These are phyloP conservation scores for Lithophane leautieri DNA, from an alignment of 2,888 invertebrate species.

Conservation along the genomic window DNA sequence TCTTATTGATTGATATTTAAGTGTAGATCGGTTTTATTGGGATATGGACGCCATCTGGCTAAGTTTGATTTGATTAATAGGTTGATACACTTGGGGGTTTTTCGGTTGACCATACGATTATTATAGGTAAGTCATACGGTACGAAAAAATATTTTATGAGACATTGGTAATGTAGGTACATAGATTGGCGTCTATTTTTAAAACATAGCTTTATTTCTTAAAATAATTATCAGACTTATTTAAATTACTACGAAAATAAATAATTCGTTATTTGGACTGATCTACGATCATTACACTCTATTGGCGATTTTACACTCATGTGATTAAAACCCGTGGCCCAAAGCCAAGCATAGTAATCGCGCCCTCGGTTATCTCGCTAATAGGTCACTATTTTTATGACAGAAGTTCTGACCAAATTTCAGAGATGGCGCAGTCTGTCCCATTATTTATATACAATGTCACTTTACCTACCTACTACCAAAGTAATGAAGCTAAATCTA, in stretches of 20 bases:
- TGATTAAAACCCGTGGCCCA: conserved; percentile 3
- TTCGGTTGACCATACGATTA: conserved; percentile 16
- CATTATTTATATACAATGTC: no score
- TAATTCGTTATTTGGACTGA: neutral
- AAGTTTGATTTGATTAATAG: conserved; percentile 50
- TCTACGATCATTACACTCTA: no score
- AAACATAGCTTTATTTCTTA: neutral
- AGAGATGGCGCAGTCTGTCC: conserved; percentile 49
- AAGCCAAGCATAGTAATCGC: neutral
- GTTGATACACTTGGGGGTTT: conserved; percentile 8
- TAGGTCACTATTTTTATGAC: conserved; percentile 15
- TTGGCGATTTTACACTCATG: neutral
- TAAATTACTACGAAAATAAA: neutral
- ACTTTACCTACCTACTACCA: neutral
- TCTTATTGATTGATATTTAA: conserved; percentile 69
- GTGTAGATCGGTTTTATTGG: conserved; percentile 60
- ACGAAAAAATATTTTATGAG: neutral
- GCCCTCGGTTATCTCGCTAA: neutral
- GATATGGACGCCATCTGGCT: conserved; percentile 60
- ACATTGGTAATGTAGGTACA: no score
- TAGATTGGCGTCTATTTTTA: no score
- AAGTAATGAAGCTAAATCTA: neutral
- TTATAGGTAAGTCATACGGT: neutral
- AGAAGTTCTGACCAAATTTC: conserved; percentile 1
- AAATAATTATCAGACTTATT: neutral